Evolutionary conservation across 1,140 invertebrate genomes (phyloP), one percentile per base, ranked within the genome.

Genomic region (Dysdera silvatica): DNA sequence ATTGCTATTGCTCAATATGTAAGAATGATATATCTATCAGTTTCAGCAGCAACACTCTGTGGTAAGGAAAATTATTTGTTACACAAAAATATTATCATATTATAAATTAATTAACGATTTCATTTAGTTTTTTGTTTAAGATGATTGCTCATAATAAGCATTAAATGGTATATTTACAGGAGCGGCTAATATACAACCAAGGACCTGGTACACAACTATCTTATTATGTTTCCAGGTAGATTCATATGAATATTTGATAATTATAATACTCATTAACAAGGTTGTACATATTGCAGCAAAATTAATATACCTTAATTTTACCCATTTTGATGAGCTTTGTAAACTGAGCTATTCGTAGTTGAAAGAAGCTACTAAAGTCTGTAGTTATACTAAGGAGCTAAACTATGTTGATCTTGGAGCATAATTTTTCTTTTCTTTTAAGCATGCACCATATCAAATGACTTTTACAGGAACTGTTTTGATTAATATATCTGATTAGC

Each of bases 191-290:
- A 58, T 65, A n/a, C 55, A 65, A 37, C 62, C 62, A 8, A 65
- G 37, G 26, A 43, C 18, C 12, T 65, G 62, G 62, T 57, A 65
- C 49, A 55, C 53, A 2, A 65, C 49, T 6, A 23, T 65, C 43
- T 58, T 65, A 28, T 10, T 65, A 16, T 65, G 62, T 20, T 65
- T 65, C 41, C 62, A 65, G 37, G 62, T 65, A 37, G 59, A 41
- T 29, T 28, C 29, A 7, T 26, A 37, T 40, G 6, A 18, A 5
- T 26, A 43, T 56, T 35, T 55, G 32, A 16, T 40, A 55, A 45
- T 8, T 28, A 45, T 6, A 18, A 14, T 12, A 47, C 20, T 43
- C 18, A 47, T 10, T 56, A 29, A 41, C 29, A 29, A 33, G 37
- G 14, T 29, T 12, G 57, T 55, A 37, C 14, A 16, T 40, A 16